Percentiles rank a stretch among this genome's conserved stretches.
phyloP scores from a whole-genome alignment of 2,888 invertebrate species.

The Apodemia hepburni region DNA sequence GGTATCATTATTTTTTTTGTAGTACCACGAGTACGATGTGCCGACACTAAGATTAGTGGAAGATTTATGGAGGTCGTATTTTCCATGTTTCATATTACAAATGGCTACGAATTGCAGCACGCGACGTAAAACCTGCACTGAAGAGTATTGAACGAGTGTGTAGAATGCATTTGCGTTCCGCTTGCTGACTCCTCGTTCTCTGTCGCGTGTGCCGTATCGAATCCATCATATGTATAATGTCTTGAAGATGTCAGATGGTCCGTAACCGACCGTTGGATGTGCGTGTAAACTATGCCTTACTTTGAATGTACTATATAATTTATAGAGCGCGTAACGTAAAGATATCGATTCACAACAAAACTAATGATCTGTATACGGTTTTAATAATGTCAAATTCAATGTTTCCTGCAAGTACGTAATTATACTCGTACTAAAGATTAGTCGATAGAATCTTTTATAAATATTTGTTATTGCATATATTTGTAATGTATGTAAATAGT shows the following conservation, averaged over 20 bases:
- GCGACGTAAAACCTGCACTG: constrained; percentile 55
- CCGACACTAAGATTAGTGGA: constrained; percentile 68
- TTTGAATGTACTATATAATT: constrained; percentile 60
- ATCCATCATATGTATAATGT: constrained; percentile 48
- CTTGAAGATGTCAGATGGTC: constrained; percentile 48
- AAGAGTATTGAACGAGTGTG: constrained; percentile 54
- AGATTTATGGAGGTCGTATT: constrained; percentile 74
- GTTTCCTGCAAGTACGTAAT: constrained; percentile 1
- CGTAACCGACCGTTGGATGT: constrained; percentile 46
- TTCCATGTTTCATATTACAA: constrained; percentile 75
- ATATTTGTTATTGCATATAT: no score
- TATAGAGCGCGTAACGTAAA: constrained; percentile 67
- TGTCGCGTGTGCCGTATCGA: constrained; percentile 47
- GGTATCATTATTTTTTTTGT: constrained; percentile 63
- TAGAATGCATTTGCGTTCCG: constrained; percentile 62
- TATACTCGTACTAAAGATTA: no score
- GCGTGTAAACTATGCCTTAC: constrained; percentile 51
- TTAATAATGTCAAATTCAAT: constrained; percentile 13
- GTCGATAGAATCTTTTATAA: no score
- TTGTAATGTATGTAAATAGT: no score
- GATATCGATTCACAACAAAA: constrained; percentile 52
- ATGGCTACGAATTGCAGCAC: constrained; percentile 49
- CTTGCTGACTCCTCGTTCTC: constrained; percentile 42
- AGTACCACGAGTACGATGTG: constrained; percentile 76
- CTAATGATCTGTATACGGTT: constrained; percentile 46